Base-by-base conservation (phyloP, 2,113 vertebrate species). In the Motacilla alba region DNA sequence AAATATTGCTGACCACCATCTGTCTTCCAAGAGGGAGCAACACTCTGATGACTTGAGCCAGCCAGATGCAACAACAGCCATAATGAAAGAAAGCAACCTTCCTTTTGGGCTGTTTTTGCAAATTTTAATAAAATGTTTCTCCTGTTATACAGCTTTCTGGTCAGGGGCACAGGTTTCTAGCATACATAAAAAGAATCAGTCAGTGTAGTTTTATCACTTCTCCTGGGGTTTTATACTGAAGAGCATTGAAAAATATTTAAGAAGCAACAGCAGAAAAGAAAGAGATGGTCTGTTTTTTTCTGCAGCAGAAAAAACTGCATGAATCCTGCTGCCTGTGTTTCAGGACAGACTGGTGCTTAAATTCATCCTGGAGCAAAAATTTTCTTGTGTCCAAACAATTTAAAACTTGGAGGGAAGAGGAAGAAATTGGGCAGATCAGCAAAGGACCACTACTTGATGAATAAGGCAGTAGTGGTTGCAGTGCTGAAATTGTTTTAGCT, bases 11-110 rank as follows among this genome's bases (percentile, higher is more conserved):
- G 53, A 83, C 53, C 49, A 70, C 28, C 26, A 28, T 56, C 33
- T 20, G 13, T 62, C 69, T 91, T 82, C 26, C 22, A 41, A 60
- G 60, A 74, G 17, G 22, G 11, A 78, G 11, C 17, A 46, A 27
- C 1, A 2, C 39, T 70, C 70, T 1, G 4, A 39, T 58, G 22
- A 67, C 21, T 12, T 55, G 13, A 59, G 39, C 0, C 1, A n/a
- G 26, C 37, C 37, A 76, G 46, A 35, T 2, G 1, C 28, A 73
- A 41, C 44, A 70, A 19, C 24, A 90, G 22, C 6, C 2, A 0
- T 49, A 3, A 1, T 15, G 41, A 84, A 82, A 60, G 43, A 33
- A 63, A 86, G 6, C 7, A 52, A 16, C 12, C n/a, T 89, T 87
- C 11, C 44, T 87, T 81, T 91, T n/a, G 13, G 31, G 49, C 19